Evolutionary conservation across 1,140 invertebrate genomes (phyloP).

Genomic region (Calycopis cecrops): DNA sequence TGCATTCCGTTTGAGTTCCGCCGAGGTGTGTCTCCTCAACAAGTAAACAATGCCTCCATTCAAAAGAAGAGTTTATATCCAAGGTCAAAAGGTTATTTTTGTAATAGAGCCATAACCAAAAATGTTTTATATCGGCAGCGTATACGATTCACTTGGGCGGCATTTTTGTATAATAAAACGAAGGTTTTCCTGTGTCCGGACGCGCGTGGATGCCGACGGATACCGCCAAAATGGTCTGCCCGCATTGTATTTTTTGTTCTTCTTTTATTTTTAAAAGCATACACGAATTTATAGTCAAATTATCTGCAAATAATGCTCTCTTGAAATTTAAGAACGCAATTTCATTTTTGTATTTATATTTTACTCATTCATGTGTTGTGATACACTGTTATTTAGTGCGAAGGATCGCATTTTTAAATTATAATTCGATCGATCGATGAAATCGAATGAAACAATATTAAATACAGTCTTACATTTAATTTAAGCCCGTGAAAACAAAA

Average conservation of each 20-base stretch:
- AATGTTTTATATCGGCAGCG: slow-evolving; percentile 18
- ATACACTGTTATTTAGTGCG: no score
- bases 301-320: neutral
- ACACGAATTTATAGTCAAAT: no score
- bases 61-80: neutral
- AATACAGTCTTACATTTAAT: no score
- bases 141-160: slow-evolving; percentile 40
- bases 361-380: neutral
- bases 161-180: slow-evolving; percentile 48
- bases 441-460: no score
- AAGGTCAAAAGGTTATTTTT: neutral
- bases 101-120: slow-evolving; percentile 1
- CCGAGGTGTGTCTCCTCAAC: neutral
- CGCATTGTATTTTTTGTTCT: slow-evolving; percentile 20
- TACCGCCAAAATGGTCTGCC: slow-evolving; percentile 25
- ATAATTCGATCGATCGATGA: no score
- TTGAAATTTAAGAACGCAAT: neutral
- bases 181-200: slow-evolving; percentile 48
- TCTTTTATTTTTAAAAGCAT: slow-evolving; percentile 4
- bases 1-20: neutral
- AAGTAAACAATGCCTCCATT: neutral
- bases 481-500: no score
- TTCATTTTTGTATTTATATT: neutral
- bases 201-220: slow-evolving; percentile 26
- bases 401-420: no score